Evolutionary conservation across 1,140 invertebrate species (phyloP).

Genomic region (Saccostrea echinata): DNA sequence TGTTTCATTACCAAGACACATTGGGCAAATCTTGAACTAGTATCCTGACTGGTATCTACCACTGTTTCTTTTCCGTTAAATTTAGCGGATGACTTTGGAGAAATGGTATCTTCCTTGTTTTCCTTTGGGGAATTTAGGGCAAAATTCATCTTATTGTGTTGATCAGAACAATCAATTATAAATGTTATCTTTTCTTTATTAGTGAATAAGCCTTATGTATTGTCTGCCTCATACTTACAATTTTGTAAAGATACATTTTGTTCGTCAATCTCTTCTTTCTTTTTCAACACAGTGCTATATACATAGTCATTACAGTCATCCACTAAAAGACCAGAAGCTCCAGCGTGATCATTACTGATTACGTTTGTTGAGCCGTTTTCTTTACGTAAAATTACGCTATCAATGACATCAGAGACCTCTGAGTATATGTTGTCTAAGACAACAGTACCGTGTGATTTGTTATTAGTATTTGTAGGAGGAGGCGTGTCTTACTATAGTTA

Average conservation of each 20-base stretch:
- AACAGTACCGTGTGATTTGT: not conserved
- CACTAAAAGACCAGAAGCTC: not conserved
- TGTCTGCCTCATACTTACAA: not conserved
- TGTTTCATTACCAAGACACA: no score
- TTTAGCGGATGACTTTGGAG: no score
- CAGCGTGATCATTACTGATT: not conserved
- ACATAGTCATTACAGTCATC: not conserved
- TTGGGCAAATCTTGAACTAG: no score
- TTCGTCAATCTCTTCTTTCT: not conserved
- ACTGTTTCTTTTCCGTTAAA: no score
- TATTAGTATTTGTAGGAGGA: not conserved
- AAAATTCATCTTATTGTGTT: not conserved
- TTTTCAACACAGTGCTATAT: not conserved
- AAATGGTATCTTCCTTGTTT: not conserved
- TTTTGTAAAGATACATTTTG: not conserved
- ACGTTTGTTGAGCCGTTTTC: not conserved
- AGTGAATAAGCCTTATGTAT: not conserved
- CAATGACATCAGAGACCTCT: no score
- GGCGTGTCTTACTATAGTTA: not conserved
- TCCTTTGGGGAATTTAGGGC: not conserved
- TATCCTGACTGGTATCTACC: no score
- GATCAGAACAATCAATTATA: not conserved
- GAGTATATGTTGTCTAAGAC: not conserved
- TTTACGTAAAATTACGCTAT: not conserved
- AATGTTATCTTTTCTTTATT: not conserved